Evolutionary conservation across 2,888 invertebrate genomes (phyloP).

Genomic region (Himalopsyche japonica): DNA sequence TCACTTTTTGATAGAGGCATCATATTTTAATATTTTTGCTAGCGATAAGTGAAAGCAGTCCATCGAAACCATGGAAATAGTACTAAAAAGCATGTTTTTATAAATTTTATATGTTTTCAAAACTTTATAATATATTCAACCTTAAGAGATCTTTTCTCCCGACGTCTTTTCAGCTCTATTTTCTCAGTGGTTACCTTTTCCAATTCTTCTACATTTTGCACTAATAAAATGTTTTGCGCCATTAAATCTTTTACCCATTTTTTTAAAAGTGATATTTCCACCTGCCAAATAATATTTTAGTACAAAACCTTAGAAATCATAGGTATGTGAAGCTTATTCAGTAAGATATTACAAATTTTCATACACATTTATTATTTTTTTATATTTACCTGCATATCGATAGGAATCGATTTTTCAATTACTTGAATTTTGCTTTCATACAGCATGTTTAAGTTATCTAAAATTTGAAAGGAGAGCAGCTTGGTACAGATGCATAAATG

Average conservation of each 20-base stretch:
- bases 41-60: no score
- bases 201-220: neutral
- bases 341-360: no score
- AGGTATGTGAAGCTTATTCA: no score
- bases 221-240: neutral
- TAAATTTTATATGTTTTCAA: no score
- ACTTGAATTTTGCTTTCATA: neutral
- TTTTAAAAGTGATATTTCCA: neutral
- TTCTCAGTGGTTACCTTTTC: neutral
- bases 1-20: no score
- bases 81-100: no score
- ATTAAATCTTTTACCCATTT: neutral
- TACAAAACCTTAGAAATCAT: no score
- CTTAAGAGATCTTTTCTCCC: neutral
- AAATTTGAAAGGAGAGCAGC: neutral
- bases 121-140: neutral
- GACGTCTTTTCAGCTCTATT: neutral
- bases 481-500: neutral
- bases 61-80: no score
- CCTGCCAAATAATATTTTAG: neutral
- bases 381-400: neutral
- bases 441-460: neutral
- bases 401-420: neutral
- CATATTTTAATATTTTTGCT: no score
- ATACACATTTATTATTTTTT: no score